Conservation (phyloP, 2,797 vertebrate species). For the Catharus ustulatus region DNA sequence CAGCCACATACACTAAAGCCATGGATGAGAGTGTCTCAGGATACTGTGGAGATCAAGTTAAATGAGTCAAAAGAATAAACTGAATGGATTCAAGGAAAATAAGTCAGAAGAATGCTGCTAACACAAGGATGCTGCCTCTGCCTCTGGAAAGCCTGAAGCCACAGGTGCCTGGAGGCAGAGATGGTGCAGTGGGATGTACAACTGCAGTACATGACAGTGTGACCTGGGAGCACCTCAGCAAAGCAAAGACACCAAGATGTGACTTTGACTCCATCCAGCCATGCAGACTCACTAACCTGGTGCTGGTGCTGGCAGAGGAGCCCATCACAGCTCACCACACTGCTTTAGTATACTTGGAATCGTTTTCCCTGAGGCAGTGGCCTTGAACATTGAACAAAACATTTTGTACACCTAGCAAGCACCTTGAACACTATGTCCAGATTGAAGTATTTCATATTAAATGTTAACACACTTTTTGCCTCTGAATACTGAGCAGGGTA, state of each 20-base stretch:
- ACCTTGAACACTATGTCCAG: background rate
- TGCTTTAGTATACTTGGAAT: background rate
- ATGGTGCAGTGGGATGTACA: background rate
- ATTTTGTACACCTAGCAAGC: background rate
- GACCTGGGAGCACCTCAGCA: background rate
- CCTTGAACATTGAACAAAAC: conserved; percentile 2
- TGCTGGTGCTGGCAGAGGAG: background rate
- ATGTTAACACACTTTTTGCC: background rate
- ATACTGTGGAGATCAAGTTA: background rate
- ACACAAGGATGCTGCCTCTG: background rate
- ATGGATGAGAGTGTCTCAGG: background rate
- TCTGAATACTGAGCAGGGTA: background rate
- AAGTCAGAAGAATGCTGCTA: background rate
- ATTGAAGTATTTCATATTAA: background rate
- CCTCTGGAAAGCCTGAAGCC: background rate
- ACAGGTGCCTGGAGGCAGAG: background rate
- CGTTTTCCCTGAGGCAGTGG: background rate
- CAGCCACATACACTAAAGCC: background rate
- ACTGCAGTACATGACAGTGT: rapidly evolving
- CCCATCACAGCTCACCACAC: background rate
- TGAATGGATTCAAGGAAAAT: background rate
- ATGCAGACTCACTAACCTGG: background rate
- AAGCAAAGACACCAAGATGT: background rate
- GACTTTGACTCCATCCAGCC: background rate
- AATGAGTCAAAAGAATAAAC: background rate